Evolutionary conservation across 2,888 invertebrate genomes (phyloP).

Genomic region (Pollenia labialis): DNA sequence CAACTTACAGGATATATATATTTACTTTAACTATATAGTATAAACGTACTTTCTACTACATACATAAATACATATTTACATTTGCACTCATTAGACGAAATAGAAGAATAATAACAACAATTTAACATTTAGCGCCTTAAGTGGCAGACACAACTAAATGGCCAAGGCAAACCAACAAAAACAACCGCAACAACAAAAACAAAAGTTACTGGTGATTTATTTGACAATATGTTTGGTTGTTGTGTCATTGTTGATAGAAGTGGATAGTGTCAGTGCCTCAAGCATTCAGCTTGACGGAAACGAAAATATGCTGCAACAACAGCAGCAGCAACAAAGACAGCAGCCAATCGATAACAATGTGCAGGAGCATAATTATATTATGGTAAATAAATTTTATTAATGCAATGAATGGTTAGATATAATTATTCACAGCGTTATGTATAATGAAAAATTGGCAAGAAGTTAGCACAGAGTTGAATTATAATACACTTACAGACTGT

Average conservation of each 20-base stretch:
- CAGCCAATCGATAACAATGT: slow-evolving; percentile 50
- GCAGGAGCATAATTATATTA: slow-evolving; percentile 59
- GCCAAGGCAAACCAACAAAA: slow-evolving; percentile 66
- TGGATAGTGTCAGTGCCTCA: slow-evolving; percentile 63
- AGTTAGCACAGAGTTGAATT: too few relatives aligned
- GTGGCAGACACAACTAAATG: slow-evolving; percentile 70
- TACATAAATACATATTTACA: background rate
- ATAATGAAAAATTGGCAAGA: too few relatives aligned
- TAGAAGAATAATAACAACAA: slow-evolving; percentile 20
- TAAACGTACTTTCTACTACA: too few relatives aligned
- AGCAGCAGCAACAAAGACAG: slow-evolving; percentile 24
- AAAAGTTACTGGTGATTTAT: slow-evolving; percentile 59
- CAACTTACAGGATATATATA: background rate
- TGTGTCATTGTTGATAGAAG: slow-evolving; percentile 42
- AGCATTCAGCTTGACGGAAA: slow-evolving; percentile 58
- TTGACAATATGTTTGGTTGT: slow-evolving; percentile 60
- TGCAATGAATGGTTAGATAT: background rate
- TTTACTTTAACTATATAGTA: too few relatives aligned
- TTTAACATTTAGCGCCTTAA: slow-evolving; percentile 55
- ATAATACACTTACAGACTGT: too few relatives aligned
- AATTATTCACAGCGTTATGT: too few relatives aligned
- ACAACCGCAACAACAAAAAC: slow-evolving; percentile 52
- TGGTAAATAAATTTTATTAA: slow-evolving; percentile 41
- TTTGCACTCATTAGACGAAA: slow-evolving; percentile 8
- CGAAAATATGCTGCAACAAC: slow-evolving; percentile 64